phyloP scores from a whole-genome alignment of 1,140 invertebrate genomes.

The Cydia strobilella region DNA sequence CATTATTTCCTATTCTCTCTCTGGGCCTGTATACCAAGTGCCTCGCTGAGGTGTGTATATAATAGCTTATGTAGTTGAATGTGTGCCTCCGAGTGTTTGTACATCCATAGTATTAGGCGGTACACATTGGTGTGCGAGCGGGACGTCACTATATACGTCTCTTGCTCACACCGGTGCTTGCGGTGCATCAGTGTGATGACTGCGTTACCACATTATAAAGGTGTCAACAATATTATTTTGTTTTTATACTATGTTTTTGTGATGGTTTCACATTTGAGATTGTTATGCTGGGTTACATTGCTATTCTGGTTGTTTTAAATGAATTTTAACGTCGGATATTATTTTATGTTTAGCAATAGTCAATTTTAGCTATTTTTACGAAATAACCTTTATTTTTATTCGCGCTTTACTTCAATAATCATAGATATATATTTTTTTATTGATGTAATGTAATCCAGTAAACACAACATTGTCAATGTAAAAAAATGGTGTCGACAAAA shows the following conservation, averaged over 20 bases:
- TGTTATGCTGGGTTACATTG: neutral
- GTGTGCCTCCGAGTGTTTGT: slow-evolving; percentile 55
- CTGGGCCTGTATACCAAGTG: slow-evolving; percentile 52
- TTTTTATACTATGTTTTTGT: neutral
- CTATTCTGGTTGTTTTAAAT: neutral
- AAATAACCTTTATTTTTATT: neutral
- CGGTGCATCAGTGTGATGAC: too few species aligned
- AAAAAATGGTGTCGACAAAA: neutral
- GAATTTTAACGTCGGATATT: neutral
- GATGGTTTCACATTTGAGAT: neutral
- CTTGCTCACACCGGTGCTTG: too few species aligned
- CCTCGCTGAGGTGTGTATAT: slow-evolving; percentile 64
- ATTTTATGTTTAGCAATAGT: neutral
- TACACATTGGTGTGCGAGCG: too few species aligned
- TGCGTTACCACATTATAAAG: neutral
- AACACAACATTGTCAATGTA: neutral
- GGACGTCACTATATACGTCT: too few species aligned
- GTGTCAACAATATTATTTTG: neutral
- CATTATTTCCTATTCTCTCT: neutral
- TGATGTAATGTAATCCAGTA: neutral
- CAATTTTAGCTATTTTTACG: neutral
- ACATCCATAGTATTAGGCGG: slow-evolving; percentile 27
- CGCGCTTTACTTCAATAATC: neutral
- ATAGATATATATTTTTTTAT: neutral
- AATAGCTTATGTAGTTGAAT: slow-evolving; percentile 68